Evolutionary conservation across 2,113 vertebrate species (phyloP).

Genomic region (Psittacara wagleri): DNA sequence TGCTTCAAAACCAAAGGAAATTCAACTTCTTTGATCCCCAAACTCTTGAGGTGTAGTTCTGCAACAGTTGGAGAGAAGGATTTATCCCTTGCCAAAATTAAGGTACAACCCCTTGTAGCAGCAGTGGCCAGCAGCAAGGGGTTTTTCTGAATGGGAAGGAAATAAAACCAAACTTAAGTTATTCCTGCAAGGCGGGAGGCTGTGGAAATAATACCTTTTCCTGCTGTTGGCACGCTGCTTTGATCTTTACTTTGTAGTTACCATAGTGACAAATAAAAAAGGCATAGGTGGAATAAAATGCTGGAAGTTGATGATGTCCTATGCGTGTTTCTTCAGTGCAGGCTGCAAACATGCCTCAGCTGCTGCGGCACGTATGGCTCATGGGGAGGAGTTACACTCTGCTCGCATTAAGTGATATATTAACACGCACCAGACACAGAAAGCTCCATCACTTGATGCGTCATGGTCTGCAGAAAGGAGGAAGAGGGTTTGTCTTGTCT

Average conservation of each 20-base stretch:
- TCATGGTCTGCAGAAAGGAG: neutral
- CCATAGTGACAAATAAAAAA: conserved; percentile 46
- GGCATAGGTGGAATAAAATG: conserved; percentile 37
- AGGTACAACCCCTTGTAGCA: neutral
- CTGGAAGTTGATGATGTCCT: neutral
- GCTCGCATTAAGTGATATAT: neutral
- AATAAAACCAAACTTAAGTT: neutral
- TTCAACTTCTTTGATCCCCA: neutral
- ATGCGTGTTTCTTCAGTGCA: neutral
- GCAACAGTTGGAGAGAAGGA: neutral
- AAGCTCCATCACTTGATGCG: neutral
- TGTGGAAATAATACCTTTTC: neutral
- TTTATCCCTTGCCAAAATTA: neutral
- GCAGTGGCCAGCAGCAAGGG: neutral
- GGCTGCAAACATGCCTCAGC: neutral
- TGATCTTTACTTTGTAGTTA: conserved; percentile 60
- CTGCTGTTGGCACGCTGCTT: neutral
- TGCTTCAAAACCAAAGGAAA: neutral
- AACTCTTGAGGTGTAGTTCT: neutral
- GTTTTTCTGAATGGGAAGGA: conserved; percentile 7
- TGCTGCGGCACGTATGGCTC: neutral
- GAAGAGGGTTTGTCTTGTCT: neutral
- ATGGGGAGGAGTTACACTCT: neutral
- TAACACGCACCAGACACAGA: neutral
- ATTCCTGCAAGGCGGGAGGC: neutral